phyloP scores from a whole-genome alignment of 2,113 vertebrate species.

The Corydoras maculifer region DNA sequence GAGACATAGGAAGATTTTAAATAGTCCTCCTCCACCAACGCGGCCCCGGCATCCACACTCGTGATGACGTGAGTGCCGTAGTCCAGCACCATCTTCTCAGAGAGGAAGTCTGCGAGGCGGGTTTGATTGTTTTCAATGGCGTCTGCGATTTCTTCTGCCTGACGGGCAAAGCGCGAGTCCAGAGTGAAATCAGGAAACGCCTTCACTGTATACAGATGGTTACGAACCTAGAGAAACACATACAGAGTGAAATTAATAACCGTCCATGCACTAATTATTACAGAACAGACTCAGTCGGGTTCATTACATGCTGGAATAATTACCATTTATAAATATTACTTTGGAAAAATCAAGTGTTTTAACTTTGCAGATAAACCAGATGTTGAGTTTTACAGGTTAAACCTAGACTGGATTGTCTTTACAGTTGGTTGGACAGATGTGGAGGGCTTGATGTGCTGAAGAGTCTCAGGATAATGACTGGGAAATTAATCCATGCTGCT shows the following conservation, averaged over 20 bases:
- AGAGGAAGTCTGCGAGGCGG: slow-evolving; percentile 66
- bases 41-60: slow-evolving; percentile 67
- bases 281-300: no score
- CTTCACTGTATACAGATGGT: slow-evolving; percentile 78
- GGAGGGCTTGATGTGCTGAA: no score
- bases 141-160: slow-evolving; percentile 69
- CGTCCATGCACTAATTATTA: no score
- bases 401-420: no score
- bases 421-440: no score
- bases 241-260: neutral
- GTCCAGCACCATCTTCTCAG: slow-evolving; percentile 77
- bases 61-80: slow-evolving; percentile 82
- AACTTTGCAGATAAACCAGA: no score
- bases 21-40: slow-evolving; percentile 80
- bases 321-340: no score
- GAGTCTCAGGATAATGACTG: no score
- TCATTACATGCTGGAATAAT: no score
- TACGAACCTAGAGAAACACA: slow-evolving; percentile 66
- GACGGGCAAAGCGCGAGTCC: slow-evolving; percentile 66
- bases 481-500: no score
- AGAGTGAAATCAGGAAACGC: slow-evolving; percentile 65
- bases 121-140: slow-evolving; percentile 87
- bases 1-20: slow-evolving; percentile 66
- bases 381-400: no score
- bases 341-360: no score